Base-by-base conservation (phyloP, 2,113 vertebrate species). In the Platysternon megacephalum region DNA sequence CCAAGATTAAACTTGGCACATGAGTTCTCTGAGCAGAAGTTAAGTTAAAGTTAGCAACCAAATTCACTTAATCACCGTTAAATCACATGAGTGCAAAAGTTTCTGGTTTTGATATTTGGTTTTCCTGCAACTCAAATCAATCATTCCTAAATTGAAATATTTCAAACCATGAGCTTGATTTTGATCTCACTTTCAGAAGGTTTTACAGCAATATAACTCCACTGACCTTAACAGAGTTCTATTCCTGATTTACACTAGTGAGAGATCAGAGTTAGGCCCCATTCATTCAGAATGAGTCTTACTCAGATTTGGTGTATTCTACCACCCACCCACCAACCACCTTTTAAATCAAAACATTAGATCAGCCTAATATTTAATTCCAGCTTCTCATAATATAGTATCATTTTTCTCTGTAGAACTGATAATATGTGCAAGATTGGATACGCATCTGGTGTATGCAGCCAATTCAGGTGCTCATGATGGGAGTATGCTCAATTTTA, bases 1-100 rank as follows among this genome's bases (percentile, higher is more conserved):
- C 96, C 93, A 97, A 97, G 92, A 95, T n/a, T 85, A 85, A 96
- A 96, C 81, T 88, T 95, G 90, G 95, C 94, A 79, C 8, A 2
- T 14, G 51, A 93, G 26, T 53, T 56, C 55, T 95, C 32, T 6
- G 90, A 65, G 92, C 96, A 98, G 78, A 65, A 93, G 91, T 95
- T 97, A 97, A 97, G 95, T 93, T 85, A 83, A 95, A 91, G n/a
- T 39, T 89, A 89, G 74, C 89, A 32, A 93, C 53, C 84, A 91
- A 93, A 89, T 61, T 72, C 78, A 92, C 49, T 95, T 61, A 92
- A 79, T 86, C 6, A 90, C 88, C 93, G 96, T 87, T 22, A 95
- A 88, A 83, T 86, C 68, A 46, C 56, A 96, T 79, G 82, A 95
- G 85, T 89, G 87, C 72, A 42, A 93, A 96, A 97, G 92, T 78